These are phyloP conservation scores for Sminthurides bifidus DNA, from an alignment of 1,140 invertebrate species.

Conservation along the genomic window DNA sequence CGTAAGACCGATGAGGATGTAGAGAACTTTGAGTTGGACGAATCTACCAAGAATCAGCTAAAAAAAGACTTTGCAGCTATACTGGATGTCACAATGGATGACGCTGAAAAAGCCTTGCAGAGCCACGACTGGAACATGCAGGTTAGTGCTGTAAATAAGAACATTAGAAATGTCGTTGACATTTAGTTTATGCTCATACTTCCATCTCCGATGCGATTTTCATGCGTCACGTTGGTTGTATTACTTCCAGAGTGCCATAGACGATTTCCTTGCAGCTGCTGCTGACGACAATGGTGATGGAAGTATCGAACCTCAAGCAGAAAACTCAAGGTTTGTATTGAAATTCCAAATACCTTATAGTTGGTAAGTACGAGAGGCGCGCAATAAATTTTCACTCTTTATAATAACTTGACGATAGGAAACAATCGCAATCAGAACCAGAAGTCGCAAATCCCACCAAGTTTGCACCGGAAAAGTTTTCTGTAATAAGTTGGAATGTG, in stretches of 20 bases:
- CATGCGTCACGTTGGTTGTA: too few species aligned
- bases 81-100: slow-evolving; percentile 9
- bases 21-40: slow-evolving; percentile 13
- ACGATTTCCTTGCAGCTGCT: slow-evolving; percentile 6
- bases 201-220: background rate
- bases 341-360: background rate
- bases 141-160: slow-evolving; percentile 2
- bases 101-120: slow-evolving; percentile 11
- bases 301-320: background rate
- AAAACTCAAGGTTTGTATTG: background rate
- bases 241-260: slow-evolving; percentile 16
- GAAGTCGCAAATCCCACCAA: slow-evolving; percentile 17
- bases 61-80: slow-evolving; percentile 20
- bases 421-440: background rate
- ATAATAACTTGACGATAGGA: background rate
- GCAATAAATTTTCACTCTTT: background rate
- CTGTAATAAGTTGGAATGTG: slow-evolving; percentile 49
- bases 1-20: background rate
- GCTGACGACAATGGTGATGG: slow-evolving; percentile 3
- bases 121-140: slow-evolving; percentile 26
- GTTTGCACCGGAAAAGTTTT: slow-evolving; percentile 36
- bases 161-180: background rate
- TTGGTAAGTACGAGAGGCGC: background rate
- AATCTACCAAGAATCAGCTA: slow-evolving; percentile 15
- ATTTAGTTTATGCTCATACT: background rate